phyloP scores from a whole-genome alignment of 2,113 vertebrate genomes.

The Xiphophorus maculatus region DNA sequence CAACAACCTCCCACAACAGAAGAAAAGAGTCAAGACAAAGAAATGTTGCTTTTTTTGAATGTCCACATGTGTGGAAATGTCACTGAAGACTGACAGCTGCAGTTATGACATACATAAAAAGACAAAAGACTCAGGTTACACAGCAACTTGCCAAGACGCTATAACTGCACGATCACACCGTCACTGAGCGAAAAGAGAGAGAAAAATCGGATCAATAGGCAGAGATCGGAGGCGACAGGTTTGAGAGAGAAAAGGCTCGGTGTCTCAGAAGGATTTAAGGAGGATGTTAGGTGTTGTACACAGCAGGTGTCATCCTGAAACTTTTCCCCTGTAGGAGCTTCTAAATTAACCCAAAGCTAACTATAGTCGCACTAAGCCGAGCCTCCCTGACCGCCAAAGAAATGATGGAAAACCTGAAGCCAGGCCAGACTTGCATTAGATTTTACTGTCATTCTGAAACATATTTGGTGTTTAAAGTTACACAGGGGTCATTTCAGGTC shows the following conservation, averaged over 20 bases:
- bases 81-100: constrained; percentile 22
- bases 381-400: constrained; percentile 26
- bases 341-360: constrained; percentile 57
- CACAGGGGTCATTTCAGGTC: background rate
- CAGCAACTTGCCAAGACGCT: constrained; percentile 16
- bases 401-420: constrained; percentile 14
- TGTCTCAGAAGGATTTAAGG: background rate
- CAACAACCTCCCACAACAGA: constrained; percentile 14
- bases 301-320: constrained; percentile 11
- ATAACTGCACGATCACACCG: background rate
- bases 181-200: background rate
- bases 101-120: constrained; percentile 32
- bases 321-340: constrained; percentile 23
- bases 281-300: constrained; percentile 1
- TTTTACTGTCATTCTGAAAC: background rate
- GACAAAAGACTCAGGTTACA: constrained; percentile 13
- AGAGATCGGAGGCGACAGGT: background rate
- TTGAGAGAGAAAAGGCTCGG: background rate
- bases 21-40: background rate
- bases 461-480: background rate
- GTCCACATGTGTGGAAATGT: background rate
- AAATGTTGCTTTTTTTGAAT: constrained; percentile 25
- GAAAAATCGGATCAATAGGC: background rate
- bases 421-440: constrained; percentile 1
- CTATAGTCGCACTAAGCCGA: constrained; percentile 23